phyloP scores from a whole-genome alignment of 2,113 vertebrate species.

The Echinops telfairi region DNA sequence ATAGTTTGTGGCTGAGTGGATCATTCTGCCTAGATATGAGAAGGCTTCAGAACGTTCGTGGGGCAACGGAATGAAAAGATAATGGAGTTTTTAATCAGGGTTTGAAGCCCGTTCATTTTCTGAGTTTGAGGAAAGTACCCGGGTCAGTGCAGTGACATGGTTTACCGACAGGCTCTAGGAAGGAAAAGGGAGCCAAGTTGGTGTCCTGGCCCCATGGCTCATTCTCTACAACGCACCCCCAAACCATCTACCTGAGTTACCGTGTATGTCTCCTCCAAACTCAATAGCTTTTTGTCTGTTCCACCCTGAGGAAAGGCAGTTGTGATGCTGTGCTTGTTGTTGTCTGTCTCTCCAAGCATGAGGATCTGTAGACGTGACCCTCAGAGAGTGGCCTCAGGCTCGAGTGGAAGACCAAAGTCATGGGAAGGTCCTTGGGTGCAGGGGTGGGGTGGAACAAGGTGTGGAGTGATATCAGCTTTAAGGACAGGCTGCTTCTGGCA shows the following conservation, averaged over 20 bases:
- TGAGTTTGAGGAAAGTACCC: slow-evolving; percentile 28
- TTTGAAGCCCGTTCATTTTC: neutral
- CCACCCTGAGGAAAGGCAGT: neutral
- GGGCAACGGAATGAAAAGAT: too few species aligned
- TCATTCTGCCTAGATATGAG: neutral
- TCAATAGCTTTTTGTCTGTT: neutral
- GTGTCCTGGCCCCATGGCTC: neutral
- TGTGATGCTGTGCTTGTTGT: neutral
- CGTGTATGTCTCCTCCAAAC: neutral
- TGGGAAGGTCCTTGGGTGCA: neutral
- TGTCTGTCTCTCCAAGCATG: neutral
- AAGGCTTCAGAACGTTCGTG: too few species aligned
- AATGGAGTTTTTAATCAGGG: too few species aligned
- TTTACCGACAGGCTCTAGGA: neutral
- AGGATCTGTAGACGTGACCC: neutral
- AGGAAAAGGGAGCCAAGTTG: neutral
- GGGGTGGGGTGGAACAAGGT: neutral
- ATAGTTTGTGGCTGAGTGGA: neutral
- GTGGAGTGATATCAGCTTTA: neutral
- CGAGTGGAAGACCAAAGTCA: neutral
- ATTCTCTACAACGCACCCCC: neutral
- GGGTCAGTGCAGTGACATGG: neutral
- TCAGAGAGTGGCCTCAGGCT: neutral
- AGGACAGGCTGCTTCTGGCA: neutral
- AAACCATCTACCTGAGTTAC: too few species aligned